phyloP scores from a whole-genome alignment of 2,113 vertebrate species.

The human region DNA sequence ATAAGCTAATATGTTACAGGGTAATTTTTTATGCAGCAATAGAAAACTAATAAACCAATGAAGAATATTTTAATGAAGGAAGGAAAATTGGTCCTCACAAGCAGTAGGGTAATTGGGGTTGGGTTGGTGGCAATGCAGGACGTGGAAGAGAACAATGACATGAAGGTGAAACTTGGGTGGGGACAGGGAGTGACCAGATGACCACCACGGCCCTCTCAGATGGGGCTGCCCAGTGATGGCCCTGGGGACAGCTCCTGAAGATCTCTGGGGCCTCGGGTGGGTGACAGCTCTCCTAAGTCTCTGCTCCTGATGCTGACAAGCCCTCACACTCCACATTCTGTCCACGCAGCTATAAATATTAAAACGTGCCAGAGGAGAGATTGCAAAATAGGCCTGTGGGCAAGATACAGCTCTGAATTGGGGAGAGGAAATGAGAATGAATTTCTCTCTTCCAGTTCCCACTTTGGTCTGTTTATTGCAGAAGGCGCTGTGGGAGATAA shows the following conservation, averaged over 20 bases:
- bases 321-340: constrained; percentile 36
- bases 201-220: neutral
- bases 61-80: neutral
- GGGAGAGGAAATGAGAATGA: neutral
- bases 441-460: neutral
- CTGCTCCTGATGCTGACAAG: neutral
- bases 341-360: constrained; percentile 54
- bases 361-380: constrained; percentile 28
- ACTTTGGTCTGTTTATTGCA: neutral
- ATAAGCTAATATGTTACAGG: neutral
- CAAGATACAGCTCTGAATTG: neutral
- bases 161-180: neutral
- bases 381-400: constrained; percentile 33
- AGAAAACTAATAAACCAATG: neutral
- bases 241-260: neutral
- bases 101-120: accelerated
- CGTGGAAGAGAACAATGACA: accelerated
- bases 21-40: neutral
- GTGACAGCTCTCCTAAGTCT: neutral
- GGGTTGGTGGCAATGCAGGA: neutral
- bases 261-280: neutral
- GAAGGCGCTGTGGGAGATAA: neutral
- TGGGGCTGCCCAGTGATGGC: neutral
- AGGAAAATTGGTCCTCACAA: neutral
- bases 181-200: neutral